Percentiles rank a stretch among this genome's conserved stretches.
Evolutionary conservation across 1,140 invertebrate genomes (phyloP).

Genomic region (Meteorus sp.): DNA sequence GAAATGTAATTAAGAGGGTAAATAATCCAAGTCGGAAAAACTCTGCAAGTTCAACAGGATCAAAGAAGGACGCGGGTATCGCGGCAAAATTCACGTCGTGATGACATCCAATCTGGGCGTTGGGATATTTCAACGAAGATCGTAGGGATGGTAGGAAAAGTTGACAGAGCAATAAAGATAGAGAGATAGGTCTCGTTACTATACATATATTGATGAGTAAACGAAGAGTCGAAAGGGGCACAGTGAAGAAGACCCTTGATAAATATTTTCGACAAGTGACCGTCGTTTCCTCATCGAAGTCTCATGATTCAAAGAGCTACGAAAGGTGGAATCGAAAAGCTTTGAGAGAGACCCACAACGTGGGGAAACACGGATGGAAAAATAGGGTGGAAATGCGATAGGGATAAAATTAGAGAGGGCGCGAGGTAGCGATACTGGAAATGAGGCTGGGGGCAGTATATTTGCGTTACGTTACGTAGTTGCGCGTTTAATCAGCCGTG

Average conservation of each 20-base stretch:
- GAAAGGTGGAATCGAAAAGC: conserved; percentile 52
- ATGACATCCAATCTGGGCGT: conserved; percentile 31
- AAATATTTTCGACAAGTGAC: conserved; percentile 60
- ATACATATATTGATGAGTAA: background rate
- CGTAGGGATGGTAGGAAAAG: too few relatives aligned
- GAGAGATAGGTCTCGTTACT: too few relatives aligned
- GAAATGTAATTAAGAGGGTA: conserved; percentile 58
- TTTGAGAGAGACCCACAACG: too few relatives aligned
- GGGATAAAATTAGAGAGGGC: conserved; percentile 18
- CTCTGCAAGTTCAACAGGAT: conserved; percentile 44
- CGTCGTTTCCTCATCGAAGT: conserved; percentile 33
- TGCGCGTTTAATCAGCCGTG: conserved; percentile 58
- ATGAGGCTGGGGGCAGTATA: conserved; percentile 43
- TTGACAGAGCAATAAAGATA: background rate
- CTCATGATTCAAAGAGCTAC: conserved; percentile 51
- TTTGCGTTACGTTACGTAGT: conserved; percentile 58
- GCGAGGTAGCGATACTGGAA: conserved; percentile 3
- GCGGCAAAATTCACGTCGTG: conserved; percentile 24
- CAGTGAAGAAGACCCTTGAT: conserved; percentile 46
- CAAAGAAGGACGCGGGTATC: conserved; percentile 48
- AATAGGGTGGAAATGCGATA: conserved; percentile 16
- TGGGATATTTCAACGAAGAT: too few relatives aligned
- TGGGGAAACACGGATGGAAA: conserved; percentile 26
- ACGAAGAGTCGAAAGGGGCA: too few relatives aligned
- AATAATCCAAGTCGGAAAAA: conserved; percentile 53